Evolutionary conservation across 2,113 vertebrate species (phyloP).

Genomic region (Gymnarchus niloticus): DNA sequence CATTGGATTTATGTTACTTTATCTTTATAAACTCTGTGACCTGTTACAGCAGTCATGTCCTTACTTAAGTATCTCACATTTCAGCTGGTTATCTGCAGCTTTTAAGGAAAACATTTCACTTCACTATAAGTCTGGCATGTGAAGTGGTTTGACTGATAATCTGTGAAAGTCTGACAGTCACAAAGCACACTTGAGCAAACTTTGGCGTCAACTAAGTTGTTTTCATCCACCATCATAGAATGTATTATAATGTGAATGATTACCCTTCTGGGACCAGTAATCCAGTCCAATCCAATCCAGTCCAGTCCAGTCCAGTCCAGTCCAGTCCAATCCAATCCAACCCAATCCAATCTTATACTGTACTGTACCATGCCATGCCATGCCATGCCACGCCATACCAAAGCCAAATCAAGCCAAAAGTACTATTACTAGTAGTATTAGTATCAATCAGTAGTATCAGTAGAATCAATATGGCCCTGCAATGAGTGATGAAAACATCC

Average conservation of each 20-base stretch:
- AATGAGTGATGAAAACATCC: too few species aligned
- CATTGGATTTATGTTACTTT: slow-evolving; percentile 36
- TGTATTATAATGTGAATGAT: slow-evolving; percentile 26
- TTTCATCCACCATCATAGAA: background rate
- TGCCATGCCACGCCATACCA: too few species aligned
- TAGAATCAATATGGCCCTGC: too few species aligned
- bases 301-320: too few species aligned
- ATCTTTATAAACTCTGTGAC: slow-evolving; percentile 44
- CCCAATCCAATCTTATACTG: too few species aligned
- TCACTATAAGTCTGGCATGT: slow-evolving; percentile 18
- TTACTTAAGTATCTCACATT: slow-evolving; percentile 36
- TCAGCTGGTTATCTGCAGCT: slow-evolving; percentile 41
- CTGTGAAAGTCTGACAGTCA: too few species aligned
- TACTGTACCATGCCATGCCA: too few species aligned
- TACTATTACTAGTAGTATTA: too few species aligned
- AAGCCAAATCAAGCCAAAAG: too few species aligned
- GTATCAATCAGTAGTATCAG: too few species aligned
- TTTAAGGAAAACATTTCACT: slow-evolving; percentile 33
- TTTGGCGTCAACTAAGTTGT: background rate
- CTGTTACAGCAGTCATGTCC: slow-evolving; percentile 26
- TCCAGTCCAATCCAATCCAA: too few species aligned
- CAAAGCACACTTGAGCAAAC: background rate
- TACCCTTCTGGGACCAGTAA: slow-evolving; percentile 10
- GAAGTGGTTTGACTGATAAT: too few species aligned
- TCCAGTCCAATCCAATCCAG: background rate